A percentile compares a stretch with the other conserved stretches of the same genome.
Conservation (phyloP, 2,113 vertebrate genomes). For the Peromyscus polionotus region DNA sequence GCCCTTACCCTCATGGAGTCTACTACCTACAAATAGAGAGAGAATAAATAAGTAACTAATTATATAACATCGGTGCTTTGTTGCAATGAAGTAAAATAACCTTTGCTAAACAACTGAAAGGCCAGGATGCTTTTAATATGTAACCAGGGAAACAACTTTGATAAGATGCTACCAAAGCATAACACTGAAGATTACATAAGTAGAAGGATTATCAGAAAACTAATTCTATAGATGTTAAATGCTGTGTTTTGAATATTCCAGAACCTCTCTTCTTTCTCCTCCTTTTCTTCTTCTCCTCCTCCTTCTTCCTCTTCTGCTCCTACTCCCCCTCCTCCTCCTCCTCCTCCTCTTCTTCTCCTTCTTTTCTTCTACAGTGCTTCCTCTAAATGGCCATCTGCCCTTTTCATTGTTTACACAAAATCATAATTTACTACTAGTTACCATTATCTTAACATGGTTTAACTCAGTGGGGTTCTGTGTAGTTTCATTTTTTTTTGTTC, state of each 20-base stretch:
- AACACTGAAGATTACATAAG: background rate
- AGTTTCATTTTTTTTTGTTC: background rate
- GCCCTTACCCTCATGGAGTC: background rate
- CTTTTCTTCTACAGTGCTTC: background rate
- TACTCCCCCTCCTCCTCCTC: background rate
- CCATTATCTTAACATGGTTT: background rate
- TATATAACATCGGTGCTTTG: background rate
- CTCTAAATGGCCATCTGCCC: background rate
- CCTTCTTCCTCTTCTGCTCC: too few relatives aligned
- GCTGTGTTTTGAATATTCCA: background rate
- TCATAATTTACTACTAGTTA: background rate
- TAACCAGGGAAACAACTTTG: background rate
- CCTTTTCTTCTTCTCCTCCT: background rate
- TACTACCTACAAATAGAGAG: background rate
- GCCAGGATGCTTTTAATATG: background rate
- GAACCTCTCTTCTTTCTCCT: background rate
- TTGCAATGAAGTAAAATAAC: conserved; percentile 23
- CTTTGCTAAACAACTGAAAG: background rate
- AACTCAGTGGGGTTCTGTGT: background rate
- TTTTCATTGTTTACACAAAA: background rate
- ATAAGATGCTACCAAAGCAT: conserved; percentile 14
- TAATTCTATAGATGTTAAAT: background rate
- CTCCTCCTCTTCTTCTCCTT: background rate
- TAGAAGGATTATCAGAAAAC: background rate
- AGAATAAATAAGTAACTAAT: background rate